These are phyloP conservation scores for Gymnosoma rotundatum DNA, from an alignment of 2,888 invertebrate genomes.

Conservation along the genomic window DNA sequence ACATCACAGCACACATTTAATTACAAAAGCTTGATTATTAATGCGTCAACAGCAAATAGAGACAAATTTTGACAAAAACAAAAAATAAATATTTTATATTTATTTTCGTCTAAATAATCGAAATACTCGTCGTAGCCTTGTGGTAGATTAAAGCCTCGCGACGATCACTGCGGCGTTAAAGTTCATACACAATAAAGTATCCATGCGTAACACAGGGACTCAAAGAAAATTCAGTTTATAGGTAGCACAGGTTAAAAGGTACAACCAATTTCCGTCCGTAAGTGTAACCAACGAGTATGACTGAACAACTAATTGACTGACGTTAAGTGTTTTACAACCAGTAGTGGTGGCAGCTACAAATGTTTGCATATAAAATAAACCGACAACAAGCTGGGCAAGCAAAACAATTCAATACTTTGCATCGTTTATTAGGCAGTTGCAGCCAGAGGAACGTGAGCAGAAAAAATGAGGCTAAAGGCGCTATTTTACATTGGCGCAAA, in stretches of 20 bases:
- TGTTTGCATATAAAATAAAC: slow-evolving; percentile 43
- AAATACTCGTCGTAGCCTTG: slow-evolving; percentile 57
- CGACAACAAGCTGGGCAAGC: slow-evolving; percentile 34
- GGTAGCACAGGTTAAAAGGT: slow-evolving; percentile 41
- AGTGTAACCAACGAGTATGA: slow-evolving; percentile 58
- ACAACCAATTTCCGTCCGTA: slow-evolving; percentile 51
- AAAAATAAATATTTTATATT: background rate
- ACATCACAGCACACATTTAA: background rate
- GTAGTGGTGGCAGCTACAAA: slow-evolving; percentile 48
- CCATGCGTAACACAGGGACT: slow-evolving; percentile 54
- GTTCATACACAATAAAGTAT: slow-evolving; percentile 4
- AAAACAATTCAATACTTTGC: slow-evolving; percentile 36
- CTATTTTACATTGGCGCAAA: background rate
- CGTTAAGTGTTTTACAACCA: slow-evolving; percentile 38
- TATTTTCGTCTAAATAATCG: slow-evolving; percentile 39
- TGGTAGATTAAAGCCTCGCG: slow-evolving; percentile 39
- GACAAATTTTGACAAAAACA: slow-evolving; percentile 21
- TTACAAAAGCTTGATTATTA: slow-evolving; percentile 28
- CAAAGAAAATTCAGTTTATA: slow-evolving; percentile 38
- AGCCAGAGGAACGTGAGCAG: slow-evolving; percentile 65
- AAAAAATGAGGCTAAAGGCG: slow-evolving; percentile 54
- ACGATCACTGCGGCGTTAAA: background rate
- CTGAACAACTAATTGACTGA: slow-evolving; percentile 56
- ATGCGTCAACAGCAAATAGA: slow-evolving; percentile 28
- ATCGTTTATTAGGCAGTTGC: slow-evolving; percentile 29